Base-by-base conservation (phyloP, 2,797 vertebrate species). In the Melanitta fusca region DNA sequence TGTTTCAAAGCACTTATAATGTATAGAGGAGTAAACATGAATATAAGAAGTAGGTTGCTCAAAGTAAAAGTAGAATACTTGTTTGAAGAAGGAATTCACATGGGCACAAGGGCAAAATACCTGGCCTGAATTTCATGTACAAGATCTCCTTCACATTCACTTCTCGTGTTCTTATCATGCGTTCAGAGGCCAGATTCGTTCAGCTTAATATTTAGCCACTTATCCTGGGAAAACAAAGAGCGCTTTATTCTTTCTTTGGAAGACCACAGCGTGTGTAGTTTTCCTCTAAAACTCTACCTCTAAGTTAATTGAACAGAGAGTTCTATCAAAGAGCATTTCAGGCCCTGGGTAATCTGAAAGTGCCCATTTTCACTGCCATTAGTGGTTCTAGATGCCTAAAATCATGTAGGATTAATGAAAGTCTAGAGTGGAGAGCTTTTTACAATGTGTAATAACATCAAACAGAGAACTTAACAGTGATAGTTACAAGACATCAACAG, bases 201-300 rank as follows among this genome's bases (percentile, higher is more conserved):
- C 41, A 89, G 81, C 57, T 95, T 96, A 93, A 81, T 95, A 85
- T 91, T 95, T 95, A 94, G 85, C 82, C 85, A 80, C 32, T 89
- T 0, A 1, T 75, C 22, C 70, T 65, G 32, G 20, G 12, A 86
- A 82, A 91, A 85, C 74, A 92, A 75, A 71, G 72, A 85, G 22
- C 61, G 53, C 12, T 85, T 95, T 92, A 72, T 83, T 79, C 41
- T 64, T 84, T 82, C 51, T 71, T 80, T 88, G 49, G 77, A 81
- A 89, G 54, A 45, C 49, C 22, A 4, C 13, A 32, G 24, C 24
- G 21, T 16, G 30, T 30, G 15, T 49, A 75, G 10, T 75, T 38
- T 61, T 93, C 20, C 0, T 65, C 41, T 77, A 4, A 65, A 61
- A 69, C 16, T 79, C 14, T 69, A 66, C 64, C 16, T 83, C 12